Evolutionary conservation across 2,797 vertebrate species (phyloP).

Genomic region (Epinephelus awoara): DNA sequence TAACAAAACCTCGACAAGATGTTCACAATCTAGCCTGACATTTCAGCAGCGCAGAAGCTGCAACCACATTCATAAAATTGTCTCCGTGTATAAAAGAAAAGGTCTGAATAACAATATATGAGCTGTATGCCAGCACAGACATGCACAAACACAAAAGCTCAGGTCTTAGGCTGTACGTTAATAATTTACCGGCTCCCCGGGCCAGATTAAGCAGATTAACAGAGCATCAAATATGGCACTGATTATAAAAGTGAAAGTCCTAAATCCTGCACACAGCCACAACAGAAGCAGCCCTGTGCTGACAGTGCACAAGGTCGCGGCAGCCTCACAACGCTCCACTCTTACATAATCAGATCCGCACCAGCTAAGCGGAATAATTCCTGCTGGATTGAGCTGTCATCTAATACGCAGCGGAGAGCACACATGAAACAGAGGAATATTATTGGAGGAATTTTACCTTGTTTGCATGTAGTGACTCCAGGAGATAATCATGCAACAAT

Average conservation of each 20-base stretch:
- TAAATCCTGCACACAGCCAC: slow-evolving; percentile 53
- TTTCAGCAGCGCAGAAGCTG: background rate
- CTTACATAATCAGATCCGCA: slow-evolving; percentile 74
- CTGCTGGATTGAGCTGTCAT: slow-evolving; percentile 60
- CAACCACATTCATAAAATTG: background rate
- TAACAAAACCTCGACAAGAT: background rate
- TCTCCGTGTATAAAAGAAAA: background rate
- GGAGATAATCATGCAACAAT: background rate
- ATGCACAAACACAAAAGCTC: slow-evolving; percentile 14
- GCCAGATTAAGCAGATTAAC: slow-evolving; percentile 38
- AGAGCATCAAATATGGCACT: slow-evolving; percentile 34
- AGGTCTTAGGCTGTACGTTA: background rate
- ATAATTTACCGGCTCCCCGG: slow-evolving; percentile 35
- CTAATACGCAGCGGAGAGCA: slow-evolving; percentile 2
- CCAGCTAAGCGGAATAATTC: slow-evolving; percentile 61
- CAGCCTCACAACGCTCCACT: slow-evolving; percentile 57
- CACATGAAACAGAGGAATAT: slow-evolving; percentile 2
- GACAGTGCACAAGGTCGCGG: slow-evolving; percentile 69
- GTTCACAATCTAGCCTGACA: background rate
- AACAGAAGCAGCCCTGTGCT: slow-evolving; percentile 54
- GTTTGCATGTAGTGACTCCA: background rate
- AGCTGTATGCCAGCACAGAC: slow-evolving; percentile 3
- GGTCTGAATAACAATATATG: background rate
- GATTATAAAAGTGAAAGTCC: slow-evolving; percentile 38
- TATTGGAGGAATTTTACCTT: background rate